phyloP scores from a whole-genome alignment of 2,113 vertebrate genomes.

The Hiodon tergisus region DNA sequence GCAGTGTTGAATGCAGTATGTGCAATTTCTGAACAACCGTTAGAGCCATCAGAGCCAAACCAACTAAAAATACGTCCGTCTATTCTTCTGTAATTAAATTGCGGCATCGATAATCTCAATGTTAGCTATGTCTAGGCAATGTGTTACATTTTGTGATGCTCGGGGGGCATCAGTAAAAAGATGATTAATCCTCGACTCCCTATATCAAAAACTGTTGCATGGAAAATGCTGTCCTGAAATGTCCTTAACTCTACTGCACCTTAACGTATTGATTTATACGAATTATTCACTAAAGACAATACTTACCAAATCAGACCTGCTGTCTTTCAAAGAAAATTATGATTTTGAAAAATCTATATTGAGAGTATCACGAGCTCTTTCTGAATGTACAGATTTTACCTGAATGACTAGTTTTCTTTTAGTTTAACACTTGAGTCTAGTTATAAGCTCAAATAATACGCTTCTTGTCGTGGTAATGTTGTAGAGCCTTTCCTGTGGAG shows the following conservation, averaged over 20 bases:
- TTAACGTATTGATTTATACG: conserved; percentile 1
- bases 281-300: background rate
- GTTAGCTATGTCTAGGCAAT: background rate
- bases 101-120: too few relatives aligned
- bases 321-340: background rate
- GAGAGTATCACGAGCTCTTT: background rate
- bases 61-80: background rate
- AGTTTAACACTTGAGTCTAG: background rate
- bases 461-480: conserved; percentile 2
- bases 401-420: conserved; percentile 1
- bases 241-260: background rate
- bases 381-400: conserved; percentile 9
- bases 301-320: background rate
- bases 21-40: background rate
- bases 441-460: background rate
- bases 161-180: background rate
- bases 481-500: conserved; percentile 9
- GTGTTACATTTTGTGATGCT: background rate
- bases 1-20: background rate
- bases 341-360: background rate
- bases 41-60: background rate
- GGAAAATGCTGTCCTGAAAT: background rate
- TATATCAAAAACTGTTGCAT: background rate
- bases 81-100: background rate
- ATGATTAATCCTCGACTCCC: background rate